Evolutionary conservation across 2,113 vertebrate species (phyloP), one percentile per base, ranked within the genome.

Genomic region (Prinia subflava): DNA sequence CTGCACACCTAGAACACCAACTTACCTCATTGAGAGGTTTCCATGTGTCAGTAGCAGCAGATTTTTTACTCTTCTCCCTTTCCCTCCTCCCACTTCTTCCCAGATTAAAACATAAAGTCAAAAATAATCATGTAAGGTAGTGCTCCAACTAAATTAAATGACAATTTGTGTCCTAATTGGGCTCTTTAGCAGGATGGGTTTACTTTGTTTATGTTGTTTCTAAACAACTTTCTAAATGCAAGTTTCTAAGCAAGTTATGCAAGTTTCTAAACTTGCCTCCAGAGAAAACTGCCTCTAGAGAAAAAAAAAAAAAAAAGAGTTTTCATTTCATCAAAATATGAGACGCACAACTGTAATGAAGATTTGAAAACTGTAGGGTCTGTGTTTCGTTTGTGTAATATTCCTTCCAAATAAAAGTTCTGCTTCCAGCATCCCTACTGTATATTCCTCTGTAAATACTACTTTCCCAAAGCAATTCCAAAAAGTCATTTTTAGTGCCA

Each of bases 391-490:
- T 92, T 96, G 82, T 98, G 73, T 97, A 97, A 89, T 95, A 94
- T 92, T 96, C 93, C 78, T 95, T 91, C 97, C 92, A 95, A 98
- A 98, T 98, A 98, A 98, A 98, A 97, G 49, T 81, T 94, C 91
- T 96, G 63, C 94, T 97, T 97, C 88, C 81, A 96, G 88, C 15
- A 1, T 77, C 95, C 89, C 89, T 92, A 91, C 78, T 96, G 96
- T 97, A 96, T 93, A 95, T 83, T 95, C 83, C 80, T 98, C 87
- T 97, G 97, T 97, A 98, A 97, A 95, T 97, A 97, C 84, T 95
- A 87, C 92, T 94, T 96, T 83, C 94, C 88, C 89, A 83, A 68
- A 95, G 39, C 46, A 44, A 63, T 93, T 91, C 82, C 69, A 46
- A 25, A 49, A 90, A 64, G 52, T 89, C 90, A 85, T 97, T 96